These are phyloP conservation scores for Apteryx owenii DNA, from an alignment of 2,113 vertebrate genomes.

Conservation along the genomic window DNA sequence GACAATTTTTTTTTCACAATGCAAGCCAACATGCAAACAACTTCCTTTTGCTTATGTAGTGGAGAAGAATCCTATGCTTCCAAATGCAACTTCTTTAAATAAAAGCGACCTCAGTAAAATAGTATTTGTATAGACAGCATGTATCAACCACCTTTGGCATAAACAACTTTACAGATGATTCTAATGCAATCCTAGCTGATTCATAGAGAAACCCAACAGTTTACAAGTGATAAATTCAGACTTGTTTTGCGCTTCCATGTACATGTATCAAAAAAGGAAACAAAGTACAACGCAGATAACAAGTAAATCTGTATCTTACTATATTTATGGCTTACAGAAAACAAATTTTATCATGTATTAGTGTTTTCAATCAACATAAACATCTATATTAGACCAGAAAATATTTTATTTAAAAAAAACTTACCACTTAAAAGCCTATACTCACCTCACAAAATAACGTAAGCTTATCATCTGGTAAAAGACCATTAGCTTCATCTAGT, in stretches of 20 bases:
- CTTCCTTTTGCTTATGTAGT: not conserved
- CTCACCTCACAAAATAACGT: slow-evolving; percentile 96
- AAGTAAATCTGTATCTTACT: not conserved
- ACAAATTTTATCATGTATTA: not conserved
- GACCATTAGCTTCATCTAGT: slow-evolving; percentile 97
- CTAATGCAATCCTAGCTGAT: not conserved
- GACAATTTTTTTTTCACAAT: not conserved
- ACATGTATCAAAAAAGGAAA: rapidly evolving
- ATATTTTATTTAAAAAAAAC: not conserved
- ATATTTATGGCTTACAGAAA: not conserved
- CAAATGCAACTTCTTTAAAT: not conserved
- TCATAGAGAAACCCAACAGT: not conserved
- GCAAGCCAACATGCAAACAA: not conserved
- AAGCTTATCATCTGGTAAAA: slow-evolving; percentile 97
- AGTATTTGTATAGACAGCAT: not conserved
- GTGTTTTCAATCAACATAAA: not conserved
- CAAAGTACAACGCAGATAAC: not conserved
- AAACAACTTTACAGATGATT: not conserved
- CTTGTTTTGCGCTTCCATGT: not conserved
- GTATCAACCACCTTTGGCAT: not conserved
- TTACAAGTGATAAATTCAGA: not conserved
- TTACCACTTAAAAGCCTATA: slow-evolving; percentile 26
- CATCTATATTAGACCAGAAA: not conserved
- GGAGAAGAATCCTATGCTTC: not conserved
- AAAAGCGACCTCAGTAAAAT: not conserved